phyloP scores from a whole-genome alignment of 2,888 invertebrate species.

The Lydus trimaculatus region DNA sequence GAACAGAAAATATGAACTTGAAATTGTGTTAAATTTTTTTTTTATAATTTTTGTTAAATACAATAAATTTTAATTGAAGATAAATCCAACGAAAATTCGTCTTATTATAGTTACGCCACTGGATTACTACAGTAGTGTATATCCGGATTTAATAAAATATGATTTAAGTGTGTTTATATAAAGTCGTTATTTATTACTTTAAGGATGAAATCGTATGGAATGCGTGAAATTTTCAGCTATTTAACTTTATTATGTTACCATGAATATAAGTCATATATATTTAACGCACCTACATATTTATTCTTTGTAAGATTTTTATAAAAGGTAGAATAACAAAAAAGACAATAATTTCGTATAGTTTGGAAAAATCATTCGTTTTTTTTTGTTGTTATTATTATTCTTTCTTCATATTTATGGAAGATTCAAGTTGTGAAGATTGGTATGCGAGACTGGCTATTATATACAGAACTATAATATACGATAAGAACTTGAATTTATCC shows the following conservation, averaged over 20 bases:
- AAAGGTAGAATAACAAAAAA: not conserved
- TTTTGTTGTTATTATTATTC: too few species aligned
- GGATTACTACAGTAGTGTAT: not conserved
- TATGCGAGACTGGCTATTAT: constrained; percentile 1
- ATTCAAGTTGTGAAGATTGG: constrained; percentile 5
- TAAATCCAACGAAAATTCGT: too few species aligned
- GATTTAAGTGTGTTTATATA: not conserved
- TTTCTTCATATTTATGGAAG: not conserved
- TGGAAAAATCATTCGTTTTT: not conserved
- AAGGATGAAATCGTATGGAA: constrained; percentile 1
- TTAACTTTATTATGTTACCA: not conserved
- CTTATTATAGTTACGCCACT: constrained; percentile 1
- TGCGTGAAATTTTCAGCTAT: constrained; percentile 4
- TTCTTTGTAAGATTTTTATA: not conserved
- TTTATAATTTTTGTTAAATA: not conserved
- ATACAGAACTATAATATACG: not conserved
- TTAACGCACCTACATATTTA: not conserved
- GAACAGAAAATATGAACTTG: not conserved
- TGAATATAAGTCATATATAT: not conserved
- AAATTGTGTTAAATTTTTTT: not conserved
- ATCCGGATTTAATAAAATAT: constrained; percentile 2
- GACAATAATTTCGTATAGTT: not conserved
- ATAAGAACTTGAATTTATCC: constrained; percentile 11
- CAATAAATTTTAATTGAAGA: not conserved
- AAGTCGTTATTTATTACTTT: constrained; percentile 4